phyloP scores from a whole-genome alignment of 2,888 invertebrate genomes.

The Leptopilina drosophilae region DNA sequence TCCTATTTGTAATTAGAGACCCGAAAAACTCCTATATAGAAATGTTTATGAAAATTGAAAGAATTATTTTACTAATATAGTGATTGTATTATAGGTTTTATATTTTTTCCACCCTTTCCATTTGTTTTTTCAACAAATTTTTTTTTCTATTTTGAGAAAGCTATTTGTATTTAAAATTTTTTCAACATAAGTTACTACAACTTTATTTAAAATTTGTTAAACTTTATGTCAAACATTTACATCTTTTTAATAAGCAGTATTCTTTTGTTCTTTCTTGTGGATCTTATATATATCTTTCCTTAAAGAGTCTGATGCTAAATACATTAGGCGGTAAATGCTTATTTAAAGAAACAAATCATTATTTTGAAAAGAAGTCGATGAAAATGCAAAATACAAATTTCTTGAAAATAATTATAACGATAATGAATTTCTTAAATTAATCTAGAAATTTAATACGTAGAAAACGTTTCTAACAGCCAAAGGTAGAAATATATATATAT shows the following conservation, averaged over 20 bases:
- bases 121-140: too few species aligned
- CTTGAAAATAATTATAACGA: constrained; percentile 14
- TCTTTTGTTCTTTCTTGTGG: not conserved
- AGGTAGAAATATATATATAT: constrained; percentile 21
- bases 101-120: too few species aligned
- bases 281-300: not conserved
- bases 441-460: constrained; percentile 26
- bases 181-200: too few species aligned
- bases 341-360: constrained; percentile 14
- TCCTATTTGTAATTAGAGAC: too few species aligned
- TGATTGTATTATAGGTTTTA: too few species aligned
- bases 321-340: constrained; percentile 6
- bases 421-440: constrained; percentile 20
- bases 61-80: too few species aligned
- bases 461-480: constrained; percentile 30
- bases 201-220: too few species aligned
- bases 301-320: constrained; percentile 20
- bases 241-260: not conserved
- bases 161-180: too few species aligned
- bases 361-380: constrained; percentile 16
- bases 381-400: constrained; percentile 30
- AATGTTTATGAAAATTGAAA: too few species aligned
- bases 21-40: too few species aligned
- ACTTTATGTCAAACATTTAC: not conserved
- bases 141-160: too few species aligned